These are phyloP conservation scores for Buceros bicornis DNA, from an alignment of 2,797 vertebrate genomes.

Conservation along the genomic window DNA sequence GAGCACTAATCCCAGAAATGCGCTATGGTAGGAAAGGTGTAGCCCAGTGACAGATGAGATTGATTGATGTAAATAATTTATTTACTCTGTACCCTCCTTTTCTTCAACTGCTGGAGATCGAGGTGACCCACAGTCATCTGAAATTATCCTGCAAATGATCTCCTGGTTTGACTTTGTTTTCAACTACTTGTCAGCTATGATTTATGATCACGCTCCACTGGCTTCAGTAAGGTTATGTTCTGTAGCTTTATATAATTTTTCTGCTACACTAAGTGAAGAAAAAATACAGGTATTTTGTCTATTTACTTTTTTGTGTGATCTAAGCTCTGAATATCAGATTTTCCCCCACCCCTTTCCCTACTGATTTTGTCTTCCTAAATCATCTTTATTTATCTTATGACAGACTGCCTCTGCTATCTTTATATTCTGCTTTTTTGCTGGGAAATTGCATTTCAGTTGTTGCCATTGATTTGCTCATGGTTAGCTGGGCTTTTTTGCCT, in stretches of 20 bases:
- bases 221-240: neutral
- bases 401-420: neutral
- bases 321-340: neutral
- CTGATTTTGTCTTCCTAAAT: neutral
- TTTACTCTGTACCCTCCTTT: neutral
- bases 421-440: neutral
- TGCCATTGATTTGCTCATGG: neutral
- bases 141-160: slow-evolving; percentile 1
- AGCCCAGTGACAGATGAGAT: slow-evolving; percentile 15
- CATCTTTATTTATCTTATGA: neutral
- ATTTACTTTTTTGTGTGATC: neutral
- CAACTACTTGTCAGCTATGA: neutral
- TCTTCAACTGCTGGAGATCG: neutral
- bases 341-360: neutral
- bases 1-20: slow-evolving; percentile 19
- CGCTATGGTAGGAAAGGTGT: neutral
- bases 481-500: neutral
- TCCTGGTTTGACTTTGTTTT: slow-evolving; percentile 1
- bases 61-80: slow-evolving; percentile 44
- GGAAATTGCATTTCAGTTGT: neutral
- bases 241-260: neutral
- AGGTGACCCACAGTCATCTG: slow-evolving; percentile 12
- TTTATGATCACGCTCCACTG: neutral
- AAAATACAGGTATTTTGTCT: neutral
- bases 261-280: neutral